A percentile compares a stretch with the other conserved stretches of the same genome.
Conservation (phyloP, 2,888 invertebrate species). For the Timema podura region DNA sequence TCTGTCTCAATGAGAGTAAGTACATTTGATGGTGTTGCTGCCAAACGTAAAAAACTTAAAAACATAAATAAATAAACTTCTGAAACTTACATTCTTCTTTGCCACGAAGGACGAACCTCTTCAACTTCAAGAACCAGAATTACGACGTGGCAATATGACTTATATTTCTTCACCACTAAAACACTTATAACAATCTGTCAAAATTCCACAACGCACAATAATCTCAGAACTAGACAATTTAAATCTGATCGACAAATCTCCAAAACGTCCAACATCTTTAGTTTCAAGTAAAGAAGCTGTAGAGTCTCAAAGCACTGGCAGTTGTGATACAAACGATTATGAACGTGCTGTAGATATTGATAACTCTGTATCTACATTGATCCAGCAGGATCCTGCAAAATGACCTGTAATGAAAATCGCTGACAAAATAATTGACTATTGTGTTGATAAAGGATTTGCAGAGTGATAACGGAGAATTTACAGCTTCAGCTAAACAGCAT, state of each 20-base stretch:
- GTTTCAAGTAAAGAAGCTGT: neutral
- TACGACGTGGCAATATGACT: neutral
- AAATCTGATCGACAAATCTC: neutral
- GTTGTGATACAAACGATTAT: neutral
- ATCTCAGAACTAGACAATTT: neutral
- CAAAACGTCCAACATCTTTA: neutral
- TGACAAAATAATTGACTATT: constrained; percentile 4
- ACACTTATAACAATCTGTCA: neutral
- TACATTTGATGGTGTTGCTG: neutral
- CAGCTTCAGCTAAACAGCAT: neutral
- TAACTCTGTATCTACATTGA: neutral
- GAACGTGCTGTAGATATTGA: constrained; percentile 9
- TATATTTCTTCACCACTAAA: neutral
- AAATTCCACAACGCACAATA: neutral
- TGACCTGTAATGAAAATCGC: neutral
- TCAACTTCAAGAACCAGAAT: neutral
- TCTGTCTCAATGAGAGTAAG: neutral
- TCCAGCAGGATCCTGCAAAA: constrained; percentile 13
- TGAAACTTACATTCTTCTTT: neutral
- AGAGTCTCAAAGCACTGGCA: neutral
- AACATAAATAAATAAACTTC: neutral
- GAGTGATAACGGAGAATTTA: neutral
- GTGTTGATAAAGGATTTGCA: neutral
- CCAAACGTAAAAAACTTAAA: neutral
- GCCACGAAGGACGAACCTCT: neutral